Evolutionary conservation across 2,113 vertebrate genomes (phyloP).

Genomic region (Hipposideros armiger): DNA sequence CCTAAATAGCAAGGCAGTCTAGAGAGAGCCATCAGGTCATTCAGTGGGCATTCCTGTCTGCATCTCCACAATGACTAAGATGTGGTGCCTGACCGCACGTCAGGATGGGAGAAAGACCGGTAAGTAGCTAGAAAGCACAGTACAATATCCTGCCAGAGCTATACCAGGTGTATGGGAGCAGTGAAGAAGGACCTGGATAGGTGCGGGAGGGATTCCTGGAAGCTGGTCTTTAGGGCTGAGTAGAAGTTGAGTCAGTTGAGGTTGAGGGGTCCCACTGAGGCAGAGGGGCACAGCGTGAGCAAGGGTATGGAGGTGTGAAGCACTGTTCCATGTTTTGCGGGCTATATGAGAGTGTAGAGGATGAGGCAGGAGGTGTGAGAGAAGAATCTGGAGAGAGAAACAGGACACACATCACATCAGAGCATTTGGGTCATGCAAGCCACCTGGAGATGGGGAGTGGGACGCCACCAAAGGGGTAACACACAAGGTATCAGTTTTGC

Average conservation of each 20-base stretch:
- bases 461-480: not conserved
- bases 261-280: not conserved
- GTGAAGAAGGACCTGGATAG: not conserved
- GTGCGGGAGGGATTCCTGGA: not conserved
- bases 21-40: not conserved
- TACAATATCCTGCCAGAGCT: not conserved
- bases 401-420: not conserved
- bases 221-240: not conserved
- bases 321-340: not conserved
- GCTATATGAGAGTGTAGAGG: not conserved
- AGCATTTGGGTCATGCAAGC: not conserved
- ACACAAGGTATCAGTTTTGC: not conserved
- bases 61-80: not conserved
- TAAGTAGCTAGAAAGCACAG: not conserved
- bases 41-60: not conserved
- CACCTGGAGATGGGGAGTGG: not conserved
- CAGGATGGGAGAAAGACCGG: not conserved
- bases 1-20: not conserved
- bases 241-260: not conserved
- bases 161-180: not conserved
- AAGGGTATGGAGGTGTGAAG: not conserved
- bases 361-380: not conserved
- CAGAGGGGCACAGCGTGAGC: not conserved
- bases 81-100: fast-evolving
- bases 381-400: not conserved